Percentiles rank a stretch among this genome's conserved stretches.
These are phyloP conservation scores for Lycaon pictus DNA, from an alignment of 2,113 vertebrate species.

Conservation along the genomic window DNA sequence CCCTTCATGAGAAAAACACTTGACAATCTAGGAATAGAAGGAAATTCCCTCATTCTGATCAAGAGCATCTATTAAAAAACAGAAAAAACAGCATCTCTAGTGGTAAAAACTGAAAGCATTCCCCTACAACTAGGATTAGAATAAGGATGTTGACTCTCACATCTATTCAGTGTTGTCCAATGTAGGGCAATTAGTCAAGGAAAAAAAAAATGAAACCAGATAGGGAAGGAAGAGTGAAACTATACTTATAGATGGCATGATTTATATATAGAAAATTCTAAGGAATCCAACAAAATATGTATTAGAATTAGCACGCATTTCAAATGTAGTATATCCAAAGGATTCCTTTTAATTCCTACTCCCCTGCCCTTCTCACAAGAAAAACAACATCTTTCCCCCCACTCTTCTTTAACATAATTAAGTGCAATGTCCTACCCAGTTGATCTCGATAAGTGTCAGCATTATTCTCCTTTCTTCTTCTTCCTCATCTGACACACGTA, in stretches of 20 bases:
- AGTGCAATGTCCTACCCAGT: background rate
- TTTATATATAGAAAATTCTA: background rate
- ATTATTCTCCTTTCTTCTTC: background rate
- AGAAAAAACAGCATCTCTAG: background rate
- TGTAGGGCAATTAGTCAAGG: background rate
- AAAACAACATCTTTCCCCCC: background rate
- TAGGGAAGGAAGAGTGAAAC: background rate
- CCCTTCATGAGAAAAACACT: background rate
- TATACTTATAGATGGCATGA: background rate
- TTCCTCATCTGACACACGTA: background rate
- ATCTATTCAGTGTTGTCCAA: background rate
- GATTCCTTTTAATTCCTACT: background rate
- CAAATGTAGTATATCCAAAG: background rate
- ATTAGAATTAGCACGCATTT: background rate
- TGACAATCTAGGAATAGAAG: background rate
- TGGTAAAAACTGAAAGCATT: background rate
- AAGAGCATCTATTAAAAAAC: background rate
- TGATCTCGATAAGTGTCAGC: background rate
- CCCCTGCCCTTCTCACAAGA: background rate
- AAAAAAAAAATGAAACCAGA: background rate
- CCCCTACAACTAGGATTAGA: background rate
- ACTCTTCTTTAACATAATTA: background rate
- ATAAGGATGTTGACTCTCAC: background rate
- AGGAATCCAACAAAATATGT: background rate
- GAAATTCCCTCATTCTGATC: background rate